These are phyloP conservation scores for Acipenser ruthenus DNA, from an alignment of 2,797 vertebrate genomes.

Conservation along the genomic window DNA sequence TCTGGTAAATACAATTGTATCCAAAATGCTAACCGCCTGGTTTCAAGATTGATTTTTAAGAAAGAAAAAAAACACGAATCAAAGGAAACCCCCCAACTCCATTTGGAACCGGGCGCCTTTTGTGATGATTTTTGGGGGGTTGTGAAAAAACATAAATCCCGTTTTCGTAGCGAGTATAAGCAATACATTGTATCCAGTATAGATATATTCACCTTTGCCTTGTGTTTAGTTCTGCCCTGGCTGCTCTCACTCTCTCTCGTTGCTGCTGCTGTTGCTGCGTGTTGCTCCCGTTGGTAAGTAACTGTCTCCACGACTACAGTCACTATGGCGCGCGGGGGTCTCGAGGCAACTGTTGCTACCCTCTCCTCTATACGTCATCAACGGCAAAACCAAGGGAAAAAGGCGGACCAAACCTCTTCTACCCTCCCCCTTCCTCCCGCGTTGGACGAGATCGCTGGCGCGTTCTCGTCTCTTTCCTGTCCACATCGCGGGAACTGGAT, in stretches of 20 bases:
- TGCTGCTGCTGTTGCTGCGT: conserved; percentile 77
- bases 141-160: conserved; percentile 23
- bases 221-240: conserved; percentile 59
- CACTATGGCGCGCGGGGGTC: conserved; percentile 93
- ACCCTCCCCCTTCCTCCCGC: conserved; percentile 30
- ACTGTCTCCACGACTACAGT: conserved; percentile 99
- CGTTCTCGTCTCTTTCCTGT: not conserved
- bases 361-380: conserved; percentile 58
- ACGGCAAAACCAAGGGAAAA: conserved; percentile 1
- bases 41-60: no score
- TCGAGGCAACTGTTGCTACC: conserved; percentile 92
- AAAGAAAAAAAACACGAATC: not conserved
- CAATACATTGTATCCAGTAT: conserved; percentile 27
- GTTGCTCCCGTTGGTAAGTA: conserved; percentile 96
- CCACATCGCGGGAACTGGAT: accelerated
- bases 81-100: not conserved
- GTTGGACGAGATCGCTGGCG: conserved; percentile 10
- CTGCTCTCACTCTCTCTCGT: conserved; percentile 53
- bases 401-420: conserved; percentile 15
- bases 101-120: not conserved
- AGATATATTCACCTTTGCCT: conserved; percentile 60
- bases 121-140: conserved; percentile 26
- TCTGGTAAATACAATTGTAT: no score
- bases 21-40: no score
- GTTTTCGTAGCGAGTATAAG: conserved; percentile 10